Conservation (phyloP, 2,113 vertebrate genomes). For the Istiophorus platypterus region DNA sequence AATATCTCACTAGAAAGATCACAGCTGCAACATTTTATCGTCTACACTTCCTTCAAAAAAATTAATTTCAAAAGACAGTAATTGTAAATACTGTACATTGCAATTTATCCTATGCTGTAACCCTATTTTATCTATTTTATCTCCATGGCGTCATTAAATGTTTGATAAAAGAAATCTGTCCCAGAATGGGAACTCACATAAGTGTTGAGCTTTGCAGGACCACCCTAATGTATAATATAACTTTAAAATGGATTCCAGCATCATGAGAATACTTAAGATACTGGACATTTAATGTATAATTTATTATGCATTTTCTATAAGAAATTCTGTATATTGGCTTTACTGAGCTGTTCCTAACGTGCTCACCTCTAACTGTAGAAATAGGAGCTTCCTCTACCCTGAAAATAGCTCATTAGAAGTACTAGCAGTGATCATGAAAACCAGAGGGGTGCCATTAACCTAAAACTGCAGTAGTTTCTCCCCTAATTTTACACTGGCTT, state of each 20-base stretch:
- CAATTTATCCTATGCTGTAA: neutral
- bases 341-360: neutral
- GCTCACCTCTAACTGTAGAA: slow-evolving; percentile 2
- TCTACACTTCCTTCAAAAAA: neutral
- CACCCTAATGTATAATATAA: neutral
- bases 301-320: neutral
- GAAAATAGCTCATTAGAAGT: slow-evolving; percentile 41
- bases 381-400: slow-evolving; percentile 3
- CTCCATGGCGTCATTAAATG: neutral
- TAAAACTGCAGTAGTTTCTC: slow-evolving; percentile 14
- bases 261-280: neutral
- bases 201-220: neutral
- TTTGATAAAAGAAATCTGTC: no score
- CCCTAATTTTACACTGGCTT: neutral
- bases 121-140: neutral
- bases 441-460: slow-evolving; percentile 22
- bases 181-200: neutral
- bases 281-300: neutral
- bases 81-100: neutral
- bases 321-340: neutral
- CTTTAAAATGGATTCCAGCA: neutral
- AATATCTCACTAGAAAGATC: slow-evolving; percentile 38
- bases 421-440: slow-evolving; percentile 28
- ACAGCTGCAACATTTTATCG: slow-evolving; percentile 48
- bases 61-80: neutral